These are phyloP conservation scores for Desmophyllum pertusum DNA, from an alignment of 92 coral and sea anemone genomes.

Conservation along the genomic window DNA sequence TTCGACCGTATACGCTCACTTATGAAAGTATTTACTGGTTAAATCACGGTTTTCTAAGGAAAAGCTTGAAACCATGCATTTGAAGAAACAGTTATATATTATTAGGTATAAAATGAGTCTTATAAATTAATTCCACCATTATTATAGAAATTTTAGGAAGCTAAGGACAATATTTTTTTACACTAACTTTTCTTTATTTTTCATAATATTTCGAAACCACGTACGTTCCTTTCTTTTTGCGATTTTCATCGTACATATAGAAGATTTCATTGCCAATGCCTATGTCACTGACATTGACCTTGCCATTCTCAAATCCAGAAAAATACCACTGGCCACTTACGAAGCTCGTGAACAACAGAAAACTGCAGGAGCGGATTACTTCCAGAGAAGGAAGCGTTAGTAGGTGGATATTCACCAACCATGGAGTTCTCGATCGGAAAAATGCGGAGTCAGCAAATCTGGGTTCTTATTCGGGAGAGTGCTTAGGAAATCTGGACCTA, in stretches of 20 bases:
- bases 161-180: no score
- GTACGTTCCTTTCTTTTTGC: neutral
- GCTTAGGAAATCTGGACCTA: slow-evolving; percentile 45
- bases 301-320: slow-evolving; percentile 6
- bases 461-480: neutral
- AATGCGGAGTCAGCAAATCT: neutral
- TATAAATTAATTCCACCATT: no score
- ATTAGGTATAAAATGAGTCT: neutral
- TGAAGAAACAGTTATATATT: neutral
- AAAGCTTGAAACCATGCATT: no score
- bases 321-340: slow-evolving; percentile 31
- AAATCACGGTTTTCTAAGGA: no score
- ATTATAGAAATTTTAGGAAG: no score
- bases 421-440: slow-evolving; percentile 18
- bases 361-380: neutral
- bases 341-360: neutral
- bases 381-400: neutral
- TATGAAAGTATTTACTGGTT: no score
- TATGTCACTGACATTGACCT: no score
- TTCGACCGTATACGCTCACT: no score
- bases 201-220: neutral
- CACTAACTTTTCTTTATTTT: no score
- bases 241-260: no score
- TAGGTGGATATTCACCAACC: neutral
- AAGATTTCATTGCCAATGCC: no score